Percentiles rank a stretch among this genome's conserved stretches.
phyloP scores from a whole-genome alignment of 2,113 vertebrate species.

The Hirundichthys speculiger region DNA sequence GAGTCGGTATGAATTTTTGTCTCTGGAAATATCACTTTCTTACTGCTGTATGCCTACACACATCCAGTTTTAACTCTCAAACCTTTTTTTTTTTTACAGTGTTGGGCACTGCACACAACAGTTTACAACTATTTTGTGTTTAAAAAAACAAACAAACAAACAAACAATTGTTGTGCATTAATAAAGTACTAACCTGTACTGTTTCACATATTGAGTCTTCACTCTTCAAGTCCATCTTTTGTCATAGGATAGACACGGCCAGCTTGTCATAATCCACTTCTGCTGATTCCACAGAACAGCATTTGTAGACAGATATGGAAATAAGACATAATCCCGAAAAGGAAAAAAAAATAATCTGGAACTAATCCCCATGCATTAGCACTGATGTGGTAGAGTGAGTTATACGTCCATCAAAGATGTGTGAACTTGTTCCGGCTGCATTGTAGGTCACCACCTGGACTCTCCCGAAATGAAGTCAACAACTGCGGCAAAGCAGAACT shows the following conservation, averaged over 20 bases:
- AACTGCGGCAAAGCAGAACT: conserved; percentile 42
- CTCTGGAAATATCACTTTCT: background rate
- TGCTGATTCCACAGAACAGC: conserved; percentile 22
- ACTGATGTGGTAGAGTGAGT: background rate
- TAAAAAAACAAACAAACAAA: too few relatives aligned
- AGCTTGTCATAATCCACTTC: conserved; percentile 38
- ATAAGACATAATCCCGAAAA: conserved; percentile 31
- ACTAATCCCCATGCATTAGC: conserved; percentile 5
- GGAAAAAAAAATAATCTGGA: background rate
- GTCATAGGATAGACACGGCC: conserved; percentile 7
- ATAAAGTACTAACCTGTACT: conserved; percentile 59
- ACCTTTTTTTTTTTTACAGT: background rate
- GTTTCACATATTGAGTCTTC: conserved; percentile 30
- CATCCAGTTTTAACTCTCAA: background rate
- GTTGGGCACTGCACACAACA: background rate
- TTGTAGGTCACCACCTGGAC: conserved; percentile 55
- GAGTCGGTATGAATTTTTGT: background rate
- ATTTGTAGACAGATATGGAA: conserved; percentile 1
- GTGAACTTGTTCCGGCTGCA: conserved; percentile 11
- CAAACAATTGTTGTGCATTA: too few relatives aligned
- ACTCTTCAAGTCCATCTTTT: conserved; percentile 23
- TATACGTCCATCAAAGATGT: conserved; percentile 12
- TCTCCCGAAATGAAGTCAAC: conserved; percentile 54
- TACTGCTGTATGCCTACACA: background rate
- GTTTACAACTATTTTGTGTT: background rate